These are phyloP conservation scores for Eremophila alpestris DNA, from an alignment of 2,797 vertebrate genomes.

Conservation along the genomic window DNA sequence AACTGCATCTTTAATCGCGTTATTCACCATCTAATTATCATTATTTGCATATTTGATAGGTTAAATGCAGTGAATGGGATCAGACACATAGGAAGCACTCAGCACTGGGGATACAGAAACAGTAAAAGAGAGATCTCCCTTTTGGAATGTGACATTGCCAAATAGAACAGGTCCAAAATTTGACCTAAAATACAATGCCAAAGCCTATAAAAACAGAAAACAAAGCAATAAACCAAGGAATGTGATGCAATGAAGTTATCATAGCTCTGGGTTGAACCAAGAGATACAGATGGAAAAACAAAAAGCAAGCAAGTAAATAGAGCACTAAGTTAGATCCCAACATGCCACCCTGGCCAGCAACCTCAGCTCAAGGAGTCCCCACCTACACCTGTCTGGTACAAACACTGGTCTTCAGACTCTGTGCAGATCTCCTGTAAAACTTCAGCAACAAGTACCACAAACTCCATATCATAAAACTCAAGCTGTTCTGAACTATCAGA, in stretches of 20 bases:
- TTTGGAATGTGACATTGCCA: background rate
- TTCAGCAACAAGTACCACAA: background rate
- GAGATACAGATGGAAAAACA: background rate
- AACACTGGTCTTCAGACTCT: background rate
- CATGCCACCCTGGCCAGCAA: background rate
- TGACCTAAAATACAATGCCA: background rate
- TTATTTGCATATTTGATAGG: slow-evolving; percentile 65
- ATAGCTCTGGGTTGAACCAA: background rate
- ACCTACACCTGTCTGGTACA: background rate
- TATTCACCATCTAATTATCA: slow-evolving; percentile 65
- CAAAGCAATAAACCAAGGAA: background rate
- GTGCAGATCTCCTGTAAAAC: background rate
- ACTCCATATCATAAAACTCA: background rate
- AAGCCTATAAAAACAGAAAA: background rate
- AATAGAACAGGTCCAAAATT: background rate
- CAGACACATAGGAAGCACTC: slow-evolving; percentile 31
- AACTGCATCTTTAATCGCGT: slow-evolving; percentile 57
- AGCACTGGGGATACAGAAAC: background rate
- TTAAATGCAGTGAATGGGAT: slow-evolving; percentile 38
- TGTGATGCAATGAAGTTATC: background rate
- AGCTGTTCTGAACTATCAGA: background rate
- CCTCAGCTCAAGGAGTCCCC: background rate
- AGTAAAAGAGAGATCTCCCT: background rate
- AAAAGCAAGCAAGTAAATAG: background rate
- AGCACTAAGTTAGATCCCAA: background rate